Evolutionary conservation across 2,113 vertebrate species (phyloP), one percentile per base, ranked within the genome.

Genomic region (Passer montanus): DNA sequence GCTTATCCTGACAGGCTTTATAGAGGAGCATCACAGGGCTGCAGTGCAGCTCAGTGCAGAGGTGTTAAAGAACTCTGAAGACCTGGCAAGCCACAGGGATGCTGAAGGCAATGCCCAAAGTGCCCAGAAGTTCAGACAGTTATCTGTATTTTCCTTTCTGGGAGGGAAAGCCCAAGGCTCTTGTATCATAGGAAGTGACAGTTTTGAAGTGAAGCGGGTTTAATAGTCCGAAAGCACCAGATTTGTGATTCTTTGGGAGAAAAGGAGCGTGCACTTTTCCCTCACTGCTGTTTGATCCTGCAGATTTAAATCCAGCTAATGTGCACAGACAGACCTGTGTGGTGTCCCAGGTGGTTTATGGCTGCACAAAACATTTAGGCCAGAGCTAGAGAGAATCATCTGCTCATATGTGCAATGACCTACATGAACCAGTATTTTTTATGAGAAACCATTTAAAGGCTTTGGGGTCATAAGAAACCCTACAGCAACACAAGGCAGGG

Each of bases 41-140:
- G 46, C 35, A 37, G 41, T 1, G 0, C 2, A 0, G 69, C 82
- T 84, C 63, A 26, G 43, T 2, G 1, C 73, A 82, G 79, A 74
- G 44, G 15, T 0, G 3, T 87, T 84, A 77, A 79, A 79, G 74
- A 56, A 15, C n/a, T 69, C 87, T 69, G 66, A 82, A 86, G 73
- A 53, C 60, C 84, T 93, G 63, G 80, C 64, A 89, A 81, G 81
- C 72, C 56, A 47, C 3, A 0, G 62, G 90, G 85, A 55, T 93
- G 93, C 94, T 20, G 19, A 95, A 95, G 94, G 94, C 94, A 91
- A 81, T 96, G 78, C 92, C 70, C 89, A 93, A 70, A 87, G 93
- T 93, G 20, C 37, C 83, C 70, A 87, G 73, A 87, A 76, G 60
- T 92, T 95, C 72, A 83, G 37, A 72, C 62, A 84, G 31, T 30